These are phyloP conservation scores for Parambassis ranga DNA, from an alignment of 2,797 vertebrate species.

Conservation along the genomic window DNA sequence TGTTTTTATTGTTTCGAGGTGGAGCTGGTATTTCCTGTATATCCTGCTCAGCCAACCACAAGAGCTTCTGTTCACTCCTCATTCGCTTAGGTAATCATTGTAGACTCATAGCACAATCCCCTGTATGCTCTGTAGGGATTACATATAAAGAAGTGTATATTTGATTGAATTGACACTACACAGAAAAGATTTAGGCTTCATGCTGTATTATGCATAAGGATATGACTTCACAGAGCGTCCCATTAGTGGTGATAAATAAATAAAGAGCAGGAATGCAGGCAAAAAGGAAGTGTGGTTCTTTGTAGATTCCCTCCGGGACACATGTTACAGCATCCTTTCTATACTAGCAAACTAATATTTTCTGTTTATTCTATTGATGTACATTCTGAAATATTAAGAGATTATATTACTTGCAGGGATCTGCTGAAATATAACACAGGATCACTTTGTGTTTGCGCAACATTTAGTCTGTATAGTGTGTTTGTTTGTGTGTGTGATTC, in stretches of 20 bases:
- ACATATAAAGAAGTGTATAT: no score
- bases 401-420: neutral
- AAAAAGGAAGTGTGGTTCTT: conserved; percentile 44
- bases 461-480: neutral
- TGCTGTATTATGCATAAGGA: conserved; percentile 43
- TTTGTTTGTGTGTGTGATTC: neutral
- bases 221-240: conserved; percentile 45
- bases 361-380: no score
- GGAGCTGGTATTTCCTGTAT: conserved; percentile 83
- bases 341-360: no score
- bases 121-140: no score
- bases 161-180: neutral
- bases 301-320: conserved; percentile 18
- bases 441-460: no score
- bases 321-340: neutral
- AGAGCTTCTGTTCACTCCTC: conserved; percentile 15
- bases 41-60: conserved; percentile 65
- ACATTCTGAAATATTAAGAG: neutral
- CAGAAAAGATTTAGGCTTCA: neutral
- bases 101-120: neutral
- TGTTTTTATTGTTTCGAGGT: conserved; percentile 66
- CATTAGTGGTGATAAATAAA: conserved; percentile 76
- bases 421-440: neutral
- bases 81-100: conserved; percentile 20
- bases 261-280: conserved; percentile 60